Evolutionary conservation across 2,113 vertebrate genomes (phyloP), one percentile per base, ranked within the genome.

Genomic region (Semnornis frantzii): DNA sequence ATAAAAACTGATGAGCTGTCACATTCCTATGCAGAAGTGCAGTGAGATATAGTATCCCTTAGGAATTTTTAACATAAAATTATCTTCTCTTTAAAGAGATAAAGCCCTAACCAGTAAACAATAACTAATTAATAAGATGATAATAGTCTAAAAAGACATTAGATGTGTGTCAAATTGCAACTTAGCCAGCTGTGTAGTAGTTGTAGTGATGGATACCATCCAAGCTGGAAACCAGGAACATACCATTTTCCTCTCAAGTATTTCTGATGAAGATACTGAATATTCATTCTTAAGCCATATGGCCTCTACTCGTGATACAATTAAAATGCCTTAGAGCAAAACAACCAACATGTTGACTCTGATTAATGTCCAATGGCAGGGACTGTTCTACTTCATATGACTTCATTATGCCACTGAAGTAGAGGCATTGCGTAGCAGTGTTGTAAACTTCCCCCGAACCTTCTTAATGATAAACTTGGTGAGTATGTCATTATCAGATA

Each of bases 261-360:
- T 60, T 92, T 88, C 31, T 76, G 74, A 59, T 69, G 42, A 9
- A 63, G 57, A 44, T 54, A 48, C 8, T 85, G 76, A 87, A 83
- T 93, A 89, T 74, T 83, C 57, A 87, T 91, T 87, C 42, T 89
- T 59, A 84, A 92, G 15, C 57, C 82, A 96, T 82, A 93, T 91
- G 82, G n/a, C 48, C 75, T 85, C 57, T 80, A 31, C 64, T 60
- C n/a, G 16, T 79, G 64, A 52, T 77, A 72, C 48, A 85, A 83
- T 74, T 92, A 77, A 92, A 96, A 89, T 34, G 60, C 69, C 75
- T 83, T 69, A 54, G 28, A 91, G 50, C 7, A 63, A 54, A 90
- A 78, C 34, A 33, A 24, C 28, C 70, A 23, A 27, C 15, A 52
- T 28, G 13, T 70, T 90, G 46, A 65, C 52, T 93, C 44, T 75